phyloP scores from a whole-genome alignment of 2,797 vertebrate genomes.

The Chaetodon trifasciatus region DNA sequence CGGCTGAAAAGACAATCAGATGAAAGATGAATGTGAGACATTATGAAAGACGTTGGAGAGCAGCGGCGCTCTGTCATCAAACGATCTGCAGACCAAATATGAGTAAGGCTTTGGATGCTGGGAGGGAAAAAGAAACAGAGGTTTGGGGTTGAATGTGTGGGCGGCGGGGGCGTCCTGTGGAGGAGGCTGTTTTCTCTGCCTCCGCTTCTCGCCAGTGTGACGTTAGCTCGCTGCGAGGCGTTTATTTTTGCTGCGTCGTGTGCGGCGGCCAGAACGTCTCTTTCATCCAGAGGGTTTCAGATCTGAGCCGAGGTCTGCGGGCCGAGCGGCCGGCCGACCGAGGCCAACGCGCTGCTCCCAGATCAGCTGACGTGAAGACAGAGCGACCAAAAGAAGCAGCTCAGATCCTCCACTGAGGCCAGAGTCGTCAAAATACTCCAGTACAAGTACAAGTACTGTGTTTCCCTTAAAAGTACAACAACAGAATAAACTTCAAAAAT shows the following conservation, averaged over 20 bases:
- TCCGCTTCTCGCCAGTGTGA: constrained; percentile 85
- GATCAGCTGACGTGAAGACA: no score
- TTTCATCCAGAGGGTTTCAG: constrained; percentile 50
- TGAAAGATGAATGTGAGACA: constrained; percentile 1
- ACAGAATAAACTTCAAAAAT: no score
- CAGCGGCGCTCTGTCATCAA: constrained; percentile 81
- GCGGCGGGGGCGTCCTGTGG: constrained; percentile 88
- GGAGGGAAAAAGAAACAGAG: constrained; percentile 89
- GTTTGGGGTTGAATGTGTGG: constrained; percentile 86
- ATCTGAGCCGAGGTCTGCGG: constrained; percentile 24
- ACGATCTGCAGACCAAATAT: constrained; percentile 88
- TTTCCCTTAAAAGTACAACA: no score
- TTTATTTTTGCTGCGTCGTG: constrained; percentile 86
- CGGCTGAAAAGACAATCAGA: no score
- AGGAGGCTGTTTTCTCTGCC: constrained; percentile 93
- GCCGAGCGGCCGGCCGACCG: no score
- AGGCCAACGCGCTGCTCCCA: no score
- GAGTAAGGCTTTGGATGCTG: constrained; percentile 88
- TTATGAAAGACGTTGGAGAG: constrained; percentile 56
- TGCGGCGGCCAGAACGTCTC: constrained; percentile 72
- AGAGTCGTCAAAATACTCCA: no score
- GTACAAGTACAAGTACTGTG: no score
- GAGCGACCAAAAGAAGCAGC: no score
- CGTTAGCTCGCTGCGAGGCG: constrained; percentile 77
- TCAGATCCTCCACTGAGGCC: no score